phyloP scores from a whole-genome alignment of 1,140 invertebrate species.

The Cryptotermes secundus region DNA sequence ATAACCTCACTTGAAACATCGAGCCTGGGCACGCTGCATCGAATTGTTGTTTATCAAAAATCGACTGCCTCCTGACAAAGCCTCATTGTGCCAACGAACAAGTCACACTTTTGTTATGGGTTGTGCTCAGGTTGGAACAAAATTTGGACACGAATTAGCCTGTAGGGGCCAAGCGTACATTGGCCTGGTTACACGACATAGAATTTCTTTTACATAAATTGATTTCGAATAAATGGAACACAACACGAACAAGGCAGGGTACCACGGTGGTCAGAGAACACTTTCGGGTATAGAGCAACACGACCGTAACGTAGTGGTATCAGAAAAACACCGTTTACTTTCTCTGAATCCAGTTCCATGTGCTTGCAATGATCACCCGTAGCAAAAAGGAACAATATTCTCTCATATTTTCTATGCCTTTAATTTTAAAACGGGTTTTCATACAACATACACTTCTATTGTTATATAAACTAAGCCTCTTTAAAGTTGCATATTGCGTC shows the following conservation, averaged over 20 bases:
- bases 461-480: not conserved
- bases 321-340: not conserved
- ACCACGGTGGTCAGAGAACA: not conserved
- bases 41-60: too few species aligned
- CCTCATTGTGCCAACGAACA: too few species aligned
- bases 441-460: not conserved
- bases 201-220: not conserved
- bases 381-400: not conserved
- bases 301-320: not conserved
- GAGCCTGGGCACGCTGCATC: too few species aligned
- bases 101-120: too few species aligned
- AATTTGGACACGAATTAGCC: not conserved
- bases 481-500: not conserved
- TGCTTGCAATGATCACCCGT: not conserved
- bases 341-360: not conserved
- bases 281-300: not conserved
- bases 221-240: conserved; percentile 14
- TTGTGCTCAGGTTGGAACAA: too few species aligned
- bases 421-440: not conserved
- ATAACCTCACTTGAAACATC: too few species aligned
- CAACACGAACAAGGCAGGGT: not conserved
- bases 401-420: not conserved
- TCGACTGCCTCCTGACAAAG: too few species aligned
- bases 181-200: not conserved
- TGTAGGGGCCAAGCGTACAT: not conserved